phyloP scores from a whole-genome alignment of 2,888 invertebrate species.

The Phortica okadai region DNA sequence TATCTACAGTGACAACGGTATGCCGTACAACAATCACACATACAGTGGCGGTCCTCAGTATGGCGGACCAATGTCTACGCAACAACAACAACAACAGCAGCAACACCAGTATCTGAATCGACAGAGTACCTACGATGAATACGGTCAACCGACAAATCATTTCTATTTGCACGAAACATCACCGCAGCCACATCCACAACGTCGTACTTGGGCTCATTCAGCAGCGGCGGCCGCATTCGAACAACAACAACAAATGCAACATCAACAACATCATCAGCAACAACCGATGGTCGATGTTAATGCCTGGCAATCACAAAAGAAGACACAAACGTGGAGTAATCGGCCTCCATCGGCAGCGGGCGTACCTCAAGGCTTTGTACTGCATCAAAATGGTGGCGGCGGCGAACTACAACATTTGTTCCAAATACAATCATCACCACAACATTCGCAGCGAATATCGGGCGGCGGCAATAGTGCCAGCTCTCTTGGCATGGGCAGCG shows the following conservation, averaged over 20 bases:
- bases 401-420: conserved; percentile 77
- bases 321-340: conserved; percentile 66
- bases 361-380: conserved; percentile 78
- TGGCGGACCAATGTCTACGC: conserved; percentile 76
- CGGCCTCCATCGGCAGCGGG: conserved; percentile 67
- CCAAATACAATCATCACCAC: conserved; percentile 81
- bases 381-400: conserved; percentile 84
- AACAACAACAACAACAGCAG: conserved; percentile 70
- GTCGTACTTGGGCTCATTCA: conserved; percentile 84
- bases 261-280: conserved; percentile 60
- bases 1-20: conserved; percentile 76
- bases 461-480: conserved; percentile 30
- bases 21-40: conserved; percentile 61
- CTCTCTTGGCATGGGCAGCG: conserved; percentile 49
- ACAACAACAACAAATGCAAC: conserved; percentile 68
- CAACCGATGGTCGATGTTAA: conserved; percentile 74
- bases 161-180: conserved; percentile 86
- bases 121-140: conserved; percentile 78
- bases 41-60: conserved; percentile 59
- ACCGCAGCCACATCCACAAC: conserved; percentile 75
- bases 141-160: conserved; percentile 78
- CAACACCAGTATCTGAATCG: conserved; percentile 61
- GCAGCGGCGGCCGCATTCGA: conserved; percentile 71
- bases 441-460: conserved; percentile 77
- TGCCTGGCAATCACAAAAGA: conserved; percentile 74